These are phyloP conservation scores for Trachymyrmex cornetzi DNA, from an alignment of 1,140 invertebrate species.

Conservation along the genomic window DNA sequence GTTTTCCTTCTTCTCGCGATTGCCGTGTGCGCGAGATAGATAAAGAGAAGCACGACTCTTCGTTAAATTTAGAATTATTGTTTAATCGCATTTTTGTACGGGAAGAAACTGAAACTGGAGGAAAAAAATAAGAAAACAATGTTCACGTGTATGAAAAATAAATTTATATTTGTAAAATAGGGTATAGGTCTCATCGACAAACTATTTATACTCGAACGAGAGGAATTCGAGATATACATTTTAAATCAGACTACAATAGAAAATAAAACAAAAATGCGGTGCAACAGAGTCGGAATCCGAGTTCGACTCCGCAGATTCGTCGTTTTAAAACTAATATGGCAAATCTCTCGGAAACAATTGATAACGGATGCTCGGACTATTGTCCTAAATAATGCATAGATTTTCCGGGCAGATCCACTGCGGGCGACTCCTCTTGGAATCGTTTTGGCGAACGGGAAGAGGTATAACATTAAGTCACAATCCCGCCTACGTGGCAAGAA, in stretches of 20 bases:
- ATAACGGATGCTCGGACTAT: not conserved
- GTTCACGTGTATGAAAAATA: constrained; percentile 71
- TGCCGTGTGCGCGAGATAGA: not conserved
- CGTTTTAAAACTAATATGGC: constrained; percentile 61
- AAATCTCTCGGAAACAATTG: constrained; percentile 33
- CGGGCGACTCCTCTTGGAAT: not conserved
- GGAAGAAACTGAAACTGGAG: constrained; percentile 36
- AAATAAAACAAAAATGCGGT: constrained; percentile 59
- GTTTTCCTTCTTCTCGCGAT: not conserved
- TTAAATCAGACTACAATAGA: constrained; percentile 39
- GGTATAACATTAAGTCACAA: constrained; percentile 46
- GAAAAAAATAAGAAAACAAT: constrained; percentile 56
- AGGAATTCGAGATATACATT: constrained; percentile 46
- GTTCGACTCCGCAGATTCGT: constrained; percentile 25
- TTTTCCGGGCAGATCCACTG: not conserved
- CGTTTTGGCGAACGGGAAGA: constrained; percentile 27
- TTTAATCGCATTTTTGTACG: not conserved
- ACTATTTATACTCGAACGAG: constrained; percentile 30
- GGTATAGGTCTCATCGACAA: constrained; percentile 13
- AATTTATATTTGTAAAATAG: constrained; percentile 75
- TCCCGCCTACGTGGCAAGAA: constrained; percentile 7
- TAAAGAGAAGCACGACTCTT: not conserved
- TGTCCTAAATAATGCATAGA: not conserved
- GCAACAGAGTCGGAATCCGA: constrained; percentile 55
- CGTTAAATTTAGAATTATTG: not conserved